Conservation (phyloP, 1,140 invertebrate species). For the Drosophila oshimai region DNA sequence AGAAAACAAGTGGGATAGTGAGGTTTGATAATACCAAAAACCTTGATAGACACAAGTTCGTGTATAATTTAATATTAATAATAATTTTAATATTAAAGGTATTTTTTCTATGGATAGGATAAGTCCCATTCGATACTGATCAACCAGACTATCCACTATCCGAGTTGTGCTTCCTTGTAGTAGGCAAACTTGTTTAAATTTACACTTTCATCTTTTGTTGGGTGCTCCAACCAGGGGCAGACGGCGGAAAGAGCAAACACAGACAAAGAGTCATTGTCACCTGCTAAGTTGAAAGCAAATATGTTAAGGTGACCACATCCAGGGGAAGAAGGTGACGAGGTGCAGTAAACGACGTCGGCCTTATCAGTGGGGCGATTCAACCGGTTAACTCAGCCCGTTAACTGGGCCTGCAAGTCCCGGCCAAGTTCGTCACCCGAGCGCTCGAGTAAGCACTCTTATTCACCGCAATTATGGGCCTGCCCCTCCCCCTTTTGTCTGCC, state of each 20-base stretch:
- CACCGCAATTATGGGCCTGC: conserved; percentile 12
- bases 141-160: neutral
- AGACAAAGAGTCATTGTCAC: conserved; percentile 66
- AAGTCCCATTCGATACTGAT: neutral
- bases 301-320: conserved; percentile 11
- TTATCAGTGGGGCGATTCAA: conserved; percentile 23
- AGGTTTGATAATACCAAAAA: too few species aligned
- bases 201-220: conserved; percentile 51
- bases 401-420: conserved; percentile 6
- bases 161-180: conserved; percentile 8
- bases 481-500: neutral
- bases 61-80: too few species aligned
- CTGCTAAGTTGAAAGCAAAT: conserved; percentile 49
- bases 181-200: conserved; percentile 41
- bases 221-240: neutral
- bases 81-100: too few species aligned
- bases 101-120: neutral
- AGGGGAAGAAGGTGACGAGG: neutral
- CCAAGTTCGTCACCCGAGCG: conserved; percentile 34
- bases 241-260: conserved; percentile 9
- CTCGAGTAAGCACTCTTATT: conserved; percentile 22
- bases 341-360: conserved; percentile 3
- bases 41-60: too few species aligned
- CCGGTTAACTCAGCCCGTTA: conserved; percentile 10
- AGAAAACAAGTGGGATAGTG: too few species aligned